Conservation (phyloP, 2,888 invertebrate species). For the Unio pictorum region DNA sequence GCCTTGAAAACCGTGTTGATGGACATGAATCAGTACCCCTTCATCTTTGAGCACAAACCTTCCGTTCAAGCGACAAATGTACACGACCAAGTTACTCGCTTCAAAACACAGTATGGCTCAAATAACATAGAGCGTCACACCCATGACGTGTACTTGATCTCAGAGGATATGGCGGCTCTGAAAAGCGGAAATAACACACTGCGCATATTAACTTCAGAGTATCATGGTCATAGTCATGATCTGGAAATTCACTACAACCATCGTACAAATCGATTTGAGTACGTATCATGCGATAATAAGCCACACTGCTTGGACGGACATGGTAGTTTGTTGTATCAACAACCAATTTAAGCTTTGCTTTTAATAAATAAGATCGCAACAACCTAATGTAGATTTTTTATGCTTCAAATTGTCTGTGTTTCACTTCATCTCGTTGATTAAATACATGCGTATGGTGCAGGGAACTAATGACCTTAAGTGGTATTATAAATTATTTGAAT, state of each 20-base stretch:
- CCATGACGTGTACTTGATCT: conserved; percentile 19
- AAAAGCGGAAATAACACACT: conserved; percentile 1
- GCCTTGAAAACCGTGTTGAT: conserved; percentile 19
- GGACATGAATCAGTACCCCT: conserved; percentile 9
- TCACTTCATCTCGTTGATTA: too few species aligned
- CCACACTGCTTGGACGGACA: conserved; percentile 26
- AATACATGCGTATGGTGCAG: too few species aligned
- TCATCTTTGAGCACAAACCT: conserved; percentile 6
- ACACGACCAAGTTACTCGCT: too few species aligned
- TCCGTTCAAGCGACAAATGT: too few species aligned
- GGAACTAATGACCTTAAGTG: too few species aligned
- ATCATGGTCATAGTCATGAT: conserved; percentile 26
- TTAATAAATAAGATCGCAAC: too few species aligned
- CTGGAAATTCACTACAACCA: conserved; percentile 15
- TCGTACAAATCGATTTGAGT: conserved; percentile 1
- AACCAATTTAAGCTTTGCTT: neutral
- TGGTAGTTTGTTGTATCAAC: neutral
- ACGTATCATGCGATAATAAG: conserved; percentile 14
- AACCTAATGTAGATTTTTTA: too few species aligned
- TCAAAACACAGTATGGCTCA: too few species aligned
- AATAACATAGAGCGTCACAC: conserved; percentile 10
- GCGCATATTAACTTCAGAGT: conserved; percentile 13
- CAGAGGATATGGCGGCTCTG: conserved; percentile 6
- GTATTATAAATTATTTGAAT: too few species aligned
- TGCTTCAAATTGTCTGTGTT: too few species aligned